phyloP scores from a whole-genome alignment of 2,113 vertebrate genomes.

The Daubentonia madagascariensis region DNA sequence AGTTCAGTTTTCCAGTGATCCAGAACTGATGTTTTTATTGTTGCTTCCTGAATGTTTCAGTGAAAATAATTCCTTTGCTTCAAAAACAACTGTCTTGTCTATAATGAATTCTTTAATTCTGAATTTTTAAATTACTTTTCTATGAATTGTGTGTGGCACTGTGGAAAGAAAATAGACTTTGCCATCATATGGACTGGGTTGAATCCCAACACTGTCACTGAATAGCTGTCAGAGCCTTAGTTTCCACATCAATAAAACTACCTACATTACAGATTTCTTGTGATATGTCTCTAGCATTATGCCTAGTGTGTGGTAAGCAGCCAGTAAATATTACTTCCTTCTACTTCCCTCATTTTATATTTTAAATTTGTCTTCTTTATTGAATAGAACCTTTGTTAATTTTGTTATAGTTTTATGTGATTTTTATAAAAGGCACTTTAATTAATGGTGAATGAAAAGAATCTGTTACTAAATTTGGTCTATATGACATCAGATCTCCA shows the following conservation, averaged over 20 bases:
- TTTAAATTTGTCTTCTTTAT: conserved; percentile 28
- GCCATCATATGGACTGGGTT: background rate
- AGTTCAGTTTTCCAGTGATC: background rate
- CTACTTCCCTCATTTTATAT: background rate
- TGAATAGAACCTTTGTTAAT: conserved; percentile 18
- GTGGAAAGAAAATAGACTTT: background rate
- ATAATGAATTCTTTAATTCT: background rate
- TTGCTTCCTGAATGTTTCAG: background rate
- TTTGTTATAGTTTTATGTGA: background rate
- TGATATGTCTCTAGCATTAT: background rate
- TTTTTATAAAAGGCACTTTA: background rate
- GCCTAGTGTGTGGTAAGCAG: background rate
- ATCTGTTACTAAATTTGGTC: background rate
- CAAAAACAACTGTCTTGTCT: background rate
- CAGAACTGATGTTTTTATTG: background rate
- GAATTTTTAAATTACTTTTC: background rate
- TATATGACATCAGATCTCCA: background rate
- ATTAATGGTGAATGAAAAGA: background rate
- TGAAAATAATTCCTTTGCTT: conserved; percentile 22
- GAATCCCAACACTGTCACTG: background rate
- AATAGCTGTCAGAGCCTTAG: background rate
- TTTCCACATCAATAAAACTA: background rate
- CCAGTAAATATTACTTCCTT: background rate
- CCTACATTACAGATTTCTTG: background rate
- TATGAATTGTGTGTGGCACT: background rate